Base-by-base conservation (phyloP, 1,140 invertebrate species). In the Ladona fulva region DNA sequence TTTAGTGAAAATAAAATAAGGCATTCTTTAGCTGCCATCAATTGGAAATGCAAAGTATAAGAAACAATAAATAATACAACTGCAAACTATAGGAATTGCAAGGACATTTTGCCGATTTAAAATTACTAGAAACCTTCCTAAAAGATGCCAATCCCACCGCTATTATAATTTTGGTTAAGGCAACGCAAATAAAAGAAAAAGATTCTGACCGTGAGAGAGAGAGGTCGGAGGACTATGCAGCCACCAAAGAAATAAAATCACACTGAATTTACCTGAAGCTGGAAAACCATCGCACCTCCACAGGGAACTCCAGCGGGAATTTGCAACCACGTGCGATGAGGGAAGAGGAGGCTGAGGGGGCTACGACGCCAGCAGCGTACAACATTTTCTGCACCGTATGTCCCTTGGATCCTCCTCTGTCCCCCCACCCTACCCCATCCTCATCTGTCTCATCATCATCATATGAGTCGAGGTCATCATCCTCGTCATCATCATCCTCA, bases 231-330 rank as follows among this genome's bases (percentile, higher is more conserved):
- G 75, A 76, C 75, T 66, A 66, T 66, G 12, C 52, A 66, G 52
- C 52, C 52, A 66, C 52, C 52, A 66, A 66, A 66, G 52, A 66
- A 12, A 66, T 3, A 66, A 66, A 66, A 66, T 6, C 44, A 6
- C 52, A 66, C 52, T 66, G 52, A 66, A 66, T 66, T 66, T 66
- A 66, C 52, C 52, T 66, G 52, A 66, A 66, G 52, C n/a, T 66
- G 3, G 52, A 66, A 66, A 66, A 66, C 52, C 52, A 66, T 66
- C 52, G 52, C 52, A 66, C 52, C 52, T 66, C 52, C 52, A 66
- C 52, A 66, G 52, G 52, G 16, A 66, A 12, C 52, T 66, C 52
- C 52, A 66, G 14, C 52, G 52, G 52, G 52, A 66, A 66, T 66
- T 66, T 66, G 52, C 52, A 66, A 66, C 52, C 12, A 6, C 52